Evolutionary conservation across 2,797 vertebrate species (phyloP).

Genomic region (Myotis findleyi): DNA sequence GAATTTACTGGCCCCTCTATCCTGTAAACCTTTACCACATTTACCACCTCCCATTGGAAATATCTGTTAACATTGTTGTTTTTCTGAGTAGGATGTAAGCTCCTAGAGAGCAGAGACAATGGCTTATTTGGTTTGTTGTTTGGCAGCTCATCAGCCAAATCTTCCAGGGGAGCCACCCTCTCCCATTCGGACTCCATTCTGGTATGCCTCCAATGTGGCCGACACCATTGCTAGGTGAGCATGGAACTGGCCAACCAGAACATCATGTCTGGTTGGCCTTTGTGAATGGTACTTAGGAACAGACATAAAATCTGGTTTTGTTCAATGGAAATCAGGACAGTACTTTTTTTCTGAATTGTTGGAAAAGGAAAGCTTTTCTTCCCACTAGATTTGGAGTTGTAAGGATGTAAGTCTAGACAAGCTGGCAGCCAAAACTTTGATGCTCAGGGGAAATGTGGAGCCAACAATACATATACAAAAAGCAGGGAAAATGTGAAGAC

Average conservation of each 20-base stretch:
- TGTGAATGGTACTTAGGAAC: neutral
- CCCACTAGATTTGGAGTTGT: slow-evolving; percentile 17
- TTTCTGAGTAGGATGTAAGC: neutral
- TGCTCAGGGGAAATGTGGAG: neutral
- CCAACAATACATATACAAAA: neutral
- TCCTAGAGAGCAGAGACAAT: neutral
- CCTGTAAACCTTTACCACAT: neutral
- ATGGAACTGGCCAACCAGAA: neutral
- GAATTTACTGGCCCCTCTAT: neutral
- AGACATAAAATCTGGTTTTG: neutral
- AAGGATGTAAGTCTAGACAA: slow-evolving; percentile 57
- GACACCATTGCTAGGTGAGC: neutral
- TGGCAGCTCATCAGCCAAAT: neutral
- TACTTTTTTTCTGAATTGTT: neutral
- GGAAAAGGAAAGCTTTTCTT: slow-evolving; percentile 37
- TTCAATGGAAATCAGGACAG: slow-evolving; percentile 16
- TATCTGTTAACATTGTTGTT: neutral
- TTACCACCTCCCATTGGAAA: neutral
- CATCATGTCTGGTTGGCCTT: neutral
- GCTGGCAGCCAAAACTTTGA: slow-evolving; percentile 50
- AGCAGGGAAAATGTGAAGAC: neutral
- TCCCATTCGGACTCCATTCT: neutral
- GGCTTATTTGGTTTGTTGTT: neutral
- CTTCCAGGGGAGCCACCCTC: neutral
- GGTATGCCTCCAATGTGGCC: neutral